Conservation (phyloP, 2,888 invertebrate species). For the Megamerina dolium region DNA sequence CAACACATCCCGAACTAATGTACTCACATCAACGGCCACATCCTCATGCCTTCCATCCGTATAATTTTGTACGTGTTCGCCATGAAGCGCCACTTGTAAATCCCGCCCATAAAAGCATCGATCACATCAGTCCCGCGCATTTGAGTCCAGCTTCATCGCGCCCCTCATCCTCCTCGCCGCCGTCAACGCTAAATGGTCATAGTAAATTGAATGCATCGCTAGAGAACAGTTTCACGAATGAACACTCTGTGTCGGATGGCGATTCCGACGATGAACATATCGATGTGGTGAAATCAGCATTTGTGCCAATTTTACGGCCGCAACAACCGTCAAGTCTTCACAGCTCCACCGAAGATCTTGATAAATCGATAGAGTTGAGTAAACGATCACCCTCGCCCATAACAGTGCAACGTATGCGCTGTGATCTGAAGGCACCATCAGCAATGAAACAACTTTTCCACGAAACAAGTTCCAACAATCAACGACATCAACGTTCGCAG, state of each 20-base stretch:
- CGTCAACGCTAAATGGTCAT: slow-evolving; percentile 24
- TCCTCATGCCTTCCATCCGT: slow-evolving; percentile 55
- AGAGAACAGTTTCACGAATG: slow-evolving; percentile 58
- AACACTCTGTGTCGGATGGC: slow-evolving; percentile 45
- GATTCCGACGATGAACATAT: slow-evolving; percentile 65
- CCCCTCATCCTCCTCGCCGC: slow-evolving; percentile 45
- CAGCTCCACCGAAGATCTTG: slow-evolving; percentile 34
- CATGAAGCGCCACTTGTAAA: slow-evolving; percentile 30
- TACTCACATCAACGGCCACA: slow-evolving; percentile 35
- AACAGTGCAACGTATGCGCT: slow-evolving; percentile 36
- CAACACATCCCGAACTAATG: slow-evolving; percentile 50
- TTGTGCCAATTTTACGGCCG: slow-evolving; percentile 57
- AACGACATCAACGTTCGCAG: slow-evolving; percentile 27
- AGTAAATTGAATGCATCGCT: slow-evolving; percentile 53
- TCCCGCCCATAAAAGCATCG: slow-evolving; percentile 18
- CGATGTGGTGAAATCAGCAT: slow-evolving; percentile 70
- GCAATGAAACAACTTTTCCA: slow-evolving; percentile 51
- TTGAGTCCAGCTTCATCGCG: slow-evolving; percentile 47
- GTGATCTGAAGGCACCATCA: slow-evolving; percentile 59
- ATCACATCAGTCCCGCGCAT: slow-evolving; percentile 38
- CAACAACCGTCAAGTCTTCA: slow-evolving; percentile 46
- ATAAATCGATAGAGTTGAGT: slow-evolving; percentile 39
- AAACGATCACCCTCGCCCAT: slow-evolving; percentile 33
- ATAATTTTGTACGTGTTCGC: slow-evolving; percentile 46
- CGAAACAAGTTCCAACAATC: no score